Base-by-base conservation (phyloP, 1,140 invertebrate genomes). In the Meloidogyne hapla region DNA sequence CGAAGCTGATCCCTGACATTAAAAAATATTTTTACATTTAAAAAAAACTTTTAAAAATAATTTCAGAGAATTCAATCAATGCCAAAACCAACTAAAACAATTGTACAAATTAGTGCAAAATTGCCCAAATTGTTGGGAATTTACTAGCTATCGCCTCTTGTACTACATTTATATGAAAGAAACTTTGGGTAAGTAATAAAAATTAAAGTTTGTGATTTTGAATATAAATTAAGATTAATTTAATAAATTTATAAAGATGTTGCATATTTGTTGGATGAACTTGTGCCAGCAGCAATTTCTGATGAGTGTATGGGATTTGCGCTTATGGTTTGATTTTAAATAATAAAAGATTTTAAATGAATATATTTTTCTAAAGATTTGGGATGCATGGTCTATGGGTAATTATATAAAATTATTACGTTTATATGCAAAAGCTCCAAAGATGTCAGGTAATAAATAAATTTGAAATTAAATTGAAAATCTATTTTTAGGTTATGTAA, bases 121-220 rank as follows among this genome's bases (percentile, higher is more conserved):
- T 79, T 92, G 91, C 71, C 91, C 91, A 26, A 92, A 94, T 89
- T 89, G 90, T 67, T 90, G 92, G 77, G 96, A 99, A 89, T 99
- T 99, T 88, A 92, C 92, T 56, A 94, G 94, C 72, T 98, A 99
- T 89, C 91, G 91, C 76, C 94, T 99, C 88, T 89, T 99, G 10
- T 98, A 98, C 88, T 97, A 94, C 84, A 95, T 99, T 77, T 98
- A 94, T 84, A 96, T 95, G 9, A 94, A 94, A 88, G 96, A 96
- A 89, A 94, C 93, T 76, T 91, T 94, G 91, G 95, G 95, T 97
- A 91, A 8, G 38, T 45, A 26, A n/a, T 10, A 3, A 1, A 42
- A 23, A 21, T 78, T 15, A n/a, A n/a, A n/a, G n/a, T n/a, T n/a
- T n/a, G n/a, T n/a, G n/a, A n/a, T n/a, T n/a, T n/a, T n/a, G n/a